These are phyloP conservation scores for Arrhamphus sclerolepis DNA, from an alignment of 2,797 vertebrate genomes.

Conservation along the genomic window DNA sequence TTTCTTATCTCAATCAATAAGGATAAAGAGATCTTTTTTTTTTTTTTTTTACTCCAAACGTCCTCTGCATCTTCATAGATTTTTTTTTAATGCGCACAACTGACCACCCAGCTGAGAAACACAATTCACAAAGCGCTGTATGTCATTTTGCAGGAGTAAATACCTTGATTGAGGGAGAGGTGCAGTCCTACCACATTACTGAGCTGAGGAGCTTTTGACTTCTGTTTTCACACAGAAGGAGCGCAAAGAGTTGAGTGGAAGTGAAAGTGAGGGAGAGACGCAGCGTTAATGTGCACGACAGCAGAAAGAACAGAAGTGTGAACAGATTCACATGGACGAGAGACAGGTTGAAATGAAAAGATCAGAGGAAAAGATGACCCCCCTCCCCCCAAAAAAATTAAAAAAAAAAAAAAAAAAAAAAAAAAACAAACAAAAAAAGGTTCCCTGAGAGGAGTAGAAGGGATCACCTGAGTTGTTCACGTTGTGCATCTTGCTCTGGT, in stretches of 20 bases:
- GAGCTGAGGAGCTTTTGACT: conserved; percentile 57
- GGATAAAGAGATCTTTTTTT: conserved; percentile 17
- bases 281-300: conserved; percentile 39
- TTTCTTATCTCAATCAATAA: conserved; percentile 33
- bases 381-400: no score
- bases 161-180: conserved; percentile 73
- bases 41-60: no score
- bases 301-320: no score
- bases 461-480: conserved; percentile 97
- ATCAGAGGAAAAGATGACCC: neutral
- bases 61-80: neutral
- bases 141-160: conserved; percentile 53
- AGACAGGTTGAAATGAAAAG: conserved; percentile 36
- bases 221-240: conserved; percentile 63
- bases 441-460: conserved; percentile 39
- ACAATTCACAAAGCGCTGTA: conserved; percentile 16
- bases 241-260: conserved; percentile 58
- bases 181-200: conserved; percentile 65
- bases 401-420: neutral
- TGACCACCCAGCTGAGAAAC: conserved; percentile 5
- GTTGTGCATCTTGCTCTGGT: conserved; percentile 90
- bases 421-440: conserved; percentile 13
- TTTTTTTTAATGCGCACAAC: conserved; percentile 9
- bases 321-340: neutral
- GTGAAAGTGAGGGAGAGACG: conserved; percentile 28